Evolutionary conservation across 2,888 invertebrate species (phyloP).

Genomic region (Punctoribates punctum): DNA sequence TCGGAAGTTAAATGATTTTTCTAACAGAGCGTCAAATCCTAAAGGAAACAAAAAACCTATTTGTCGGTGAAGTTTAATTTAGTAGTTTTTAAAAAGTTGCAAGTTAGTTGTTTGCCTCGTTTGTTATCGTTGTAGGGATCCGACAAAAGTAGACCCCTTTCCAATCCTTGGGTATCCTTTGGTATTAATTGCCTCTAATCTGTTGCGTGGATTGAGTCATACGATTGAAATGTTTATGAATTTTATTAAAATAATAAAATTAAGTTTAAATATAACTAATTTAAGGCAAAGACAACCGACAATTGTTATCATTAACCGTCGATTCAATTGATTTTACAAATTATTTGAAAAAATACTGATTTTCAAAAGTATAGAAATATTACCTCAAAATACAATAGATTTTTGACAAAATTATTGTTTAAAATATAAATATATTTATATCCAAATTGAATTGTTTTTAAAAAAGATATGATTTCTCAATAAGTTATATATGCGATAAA

Average conservation of each 20-base stretch:
- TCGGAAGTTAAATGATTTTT: not conserved
- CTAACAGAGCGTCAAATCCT: too few species aligned
- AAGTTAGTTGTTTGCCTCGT: too few species aligned
- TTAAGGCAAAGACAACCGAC: constrained; percentile 32
- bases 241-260: constrained; percentile 32
- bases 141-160: too few species aligned
- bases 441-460: constrained; percentile 6
- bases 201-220: too few species aligned
- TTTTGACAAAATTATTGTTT: not conserved
- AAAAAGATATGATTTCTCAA: constrained; percentile 38
- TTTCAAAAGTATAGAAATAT: constrained; percentile 14
- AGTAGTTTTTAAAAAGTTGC: too few species aligned
- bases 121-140: too few species aligned
- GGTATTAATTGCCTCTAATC: too few species aligned
- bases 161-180: too few species aligned
- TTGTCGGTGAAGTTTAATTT: too few species aligned
- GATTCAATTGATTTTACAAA: constrained; percentile 30
- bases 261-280: constrained; percentile 28
- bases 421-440: constrained; percentile 17
- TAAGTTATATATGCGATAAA: constrained; percentile 33
- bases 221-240: not conserved
- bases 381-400: not conserved
- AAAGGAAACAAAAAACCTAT: too few species aligned
- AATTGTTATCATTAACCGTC: not conserved
- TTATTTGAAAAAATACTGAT: constrained; percentile 25